A percentile compares a stretch with the other conserved stretches of the same genome.
Evolutionary conservation across 2,113 vertebrate species (phyloP).

Genomic region (Cisticola juncidis): DNA sequence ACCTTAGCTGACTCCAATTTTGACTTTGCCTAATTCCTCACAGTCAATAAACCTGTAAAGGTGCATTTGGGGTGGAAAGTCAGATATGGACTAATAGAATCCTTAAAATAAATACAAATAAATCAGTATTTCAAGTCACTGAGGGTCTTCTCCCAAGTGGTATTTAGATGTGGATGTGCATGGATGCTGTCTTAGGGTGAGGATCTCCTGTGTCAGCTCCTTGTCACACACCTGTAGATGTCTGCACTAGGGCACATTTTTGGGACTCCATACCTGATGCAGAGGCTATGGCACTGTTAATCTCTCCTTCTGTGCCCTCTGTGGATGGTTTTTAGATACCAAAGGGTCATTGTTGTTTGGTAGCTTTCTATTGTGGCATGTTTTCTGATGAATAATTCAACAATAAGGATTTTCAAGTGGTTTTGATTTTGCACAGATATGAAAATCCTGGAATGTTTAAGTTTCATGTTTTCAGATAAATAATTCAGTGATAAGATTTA

Average conservation of each 20-base stretch:
- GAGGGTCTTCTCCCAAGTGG: not conserved
- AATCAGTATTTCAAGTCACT: not conserved
- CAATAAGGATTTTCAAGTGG: not conserved
- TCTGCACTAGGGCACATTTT: accelerated
- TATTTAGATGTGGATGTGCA: not conserved
- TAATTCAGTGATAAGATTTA: constrained; percentile 6
- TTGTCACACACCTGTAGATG: not conserved
- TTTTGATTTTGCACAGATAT: not conserved
- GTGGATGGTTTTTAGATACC: not conserved
- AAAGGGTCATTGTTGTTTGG: not conserved
- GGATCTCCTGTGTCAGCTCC: accelerated
- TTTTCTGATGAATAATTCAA: constrained; percentile 13
- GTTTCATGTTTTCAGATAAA: not conserved
- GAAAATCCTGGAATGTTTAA: not conserved
- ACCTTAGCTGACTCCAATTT: not conserved
- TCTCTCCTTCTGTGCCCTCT: not conserved
- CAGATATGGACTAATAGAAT: not conserved
- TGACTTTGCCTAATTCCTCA: not conserved
- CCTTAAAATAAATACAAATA: not conserved
- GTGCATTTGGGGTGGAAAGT: not conserved
- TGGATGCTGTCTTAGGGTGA: too few species aligned
- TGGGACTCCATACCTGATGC: not conserved
- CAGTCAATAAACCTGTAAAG: not conserved
- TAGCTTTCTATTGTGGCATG: not conserved
- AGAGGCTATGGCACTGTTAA: not conserved